Evolutionary conservation across 2,797 vertebrate genomes (phyloP).

Genomic region (Acestrorhynchus altus): DNA sequence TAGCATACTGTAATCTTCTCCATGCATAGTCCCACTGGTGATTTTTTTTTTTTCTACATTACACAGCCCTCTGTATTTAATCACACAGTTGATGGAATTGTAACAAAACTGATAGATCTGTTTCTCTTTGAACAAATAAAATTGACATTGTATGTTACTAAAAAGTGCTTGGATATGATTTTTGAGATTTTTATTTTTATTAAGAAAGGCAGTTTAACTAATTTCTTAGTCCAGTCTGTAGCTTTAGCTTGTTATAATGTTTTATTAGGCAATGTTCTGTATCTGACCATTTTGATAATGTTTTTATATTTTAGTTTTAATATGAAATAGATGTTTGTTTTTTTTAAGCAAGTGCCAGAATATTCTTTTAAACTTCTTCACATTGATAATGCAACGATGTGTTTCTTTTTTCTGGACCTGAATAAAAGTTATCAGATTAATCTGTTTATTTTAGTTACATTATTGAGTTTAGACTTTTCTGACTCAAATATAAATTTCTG

Average conservation of each 20-base stretch:
- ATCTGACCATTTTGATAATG: slow-evolving; percentile 23
- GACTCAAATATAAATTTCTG: too few relatives aligned
- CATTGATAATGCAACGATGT: slow-evolving; percentile 1
- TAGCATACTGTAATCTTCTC: slow-evolving; percentile 49
- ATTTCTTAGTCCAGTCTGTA: slow-evolving; percentile 27
- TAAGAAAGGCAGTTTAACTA: background rate
- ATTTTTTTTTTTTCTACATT: slow-evolving; percentile 39
- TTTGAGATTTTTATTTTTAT: slow-evolving; percentile 19
- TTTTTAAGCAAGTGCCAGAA: slow-evolving; percentile 12
- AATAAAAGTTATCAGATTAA: slow-evolving; percentile 30
- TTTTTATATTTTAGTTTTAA: slow-evolving; percentile 22
- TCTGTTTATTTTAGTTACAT: slow-evolving; percentile 23
- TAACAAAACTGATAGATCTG: slow-evolving; percentile 56
- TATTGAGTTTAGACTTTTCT: background rate
- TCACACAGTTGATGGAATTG: slow-evolving; percentile 54
- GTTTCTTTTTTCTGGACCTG: slow-evolving; percentile 7
- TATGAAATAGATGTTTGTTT: slow-evolving; percentile 14
- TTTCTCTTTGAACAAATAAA: slow-evolving; percentile 55
- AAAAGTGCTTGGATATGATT: slow-evolving; percentile 40
- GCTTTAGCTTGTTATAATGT: background rate
- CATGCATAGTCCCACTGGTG: slow-evolving; percentile 40
- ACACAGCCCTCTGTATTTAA: slow-evolving; percentile 59
- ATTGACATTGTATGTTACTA: slow-evolving; percentile 52
- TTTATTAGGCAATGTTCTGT: slow-evolving; percentile 12
- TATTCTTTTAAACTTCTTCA: slow-evolving; percentile 28